phyloP scores from a whole-genome alignment of 1,140 invertebrate species.

The Episyrphus balteatus region DNA sequence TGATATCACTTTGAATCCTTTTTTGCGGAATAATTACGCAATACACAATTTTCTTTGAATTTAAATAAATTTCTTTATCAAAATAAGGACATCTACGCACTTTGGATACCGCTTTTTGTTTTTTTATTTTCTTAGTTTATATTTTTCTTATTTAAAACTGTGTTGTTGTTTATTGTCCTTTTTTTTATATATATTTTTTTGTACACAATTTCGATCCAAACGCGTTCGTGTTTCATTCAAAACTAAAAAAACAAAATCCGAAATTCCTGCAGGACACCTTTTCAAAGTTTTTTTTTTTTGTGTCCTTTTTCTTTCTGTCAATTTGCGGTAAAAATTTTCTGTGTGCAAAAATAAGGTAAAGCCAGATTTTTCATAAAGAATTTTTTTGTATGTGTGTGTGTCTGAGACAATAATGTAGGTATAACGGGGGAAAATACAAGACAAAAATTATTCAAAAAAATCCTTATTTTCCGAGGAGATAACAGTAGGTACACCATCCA shows the following conservation, averaged over 20 bases:
- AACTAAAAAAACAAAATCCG: constrained; percentile 16
- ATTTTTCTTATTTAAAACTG: constrained; percentile 8
- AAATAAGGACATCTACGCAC: constrained; percentile 1
- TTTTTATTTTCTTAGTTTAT: constrained; percentile 2
- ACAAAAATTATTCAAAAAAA: no score
- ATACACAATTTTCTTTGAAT: background rate
- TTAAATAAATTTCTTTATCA: background rate
- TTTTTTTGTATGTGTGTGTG: no score
- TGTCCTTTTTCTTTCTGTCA: no score
- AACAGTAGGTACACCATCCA: no score
- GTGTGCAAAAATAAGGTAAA: no score
- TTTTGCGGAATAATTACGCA: constrained; percentile 6
- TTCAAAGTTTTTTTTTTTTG: no score
- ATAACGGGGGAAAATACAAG: no score
- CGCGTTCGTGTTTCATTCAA: constrained; percentile 33
- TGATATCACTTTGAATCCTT: background rate
- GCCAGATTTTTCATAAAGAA: no score
- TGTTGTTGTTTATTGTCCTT: constrained; percentile 4
- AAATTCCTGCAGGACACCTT: no score
- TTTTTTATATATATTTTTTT: background rate
- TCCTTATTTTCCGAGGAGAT: no score
- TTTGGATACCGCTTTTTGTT: constrained; percentile 1
- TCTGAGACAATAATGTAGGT: no score
- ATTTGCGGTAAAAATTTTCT: no score
- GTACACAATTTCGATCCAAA: constrained; percentile 13